Evolutionary conservation across 2,113 vertebrate genomes (phyloP).

Genomic region (Aegypius monachus): DNA sequence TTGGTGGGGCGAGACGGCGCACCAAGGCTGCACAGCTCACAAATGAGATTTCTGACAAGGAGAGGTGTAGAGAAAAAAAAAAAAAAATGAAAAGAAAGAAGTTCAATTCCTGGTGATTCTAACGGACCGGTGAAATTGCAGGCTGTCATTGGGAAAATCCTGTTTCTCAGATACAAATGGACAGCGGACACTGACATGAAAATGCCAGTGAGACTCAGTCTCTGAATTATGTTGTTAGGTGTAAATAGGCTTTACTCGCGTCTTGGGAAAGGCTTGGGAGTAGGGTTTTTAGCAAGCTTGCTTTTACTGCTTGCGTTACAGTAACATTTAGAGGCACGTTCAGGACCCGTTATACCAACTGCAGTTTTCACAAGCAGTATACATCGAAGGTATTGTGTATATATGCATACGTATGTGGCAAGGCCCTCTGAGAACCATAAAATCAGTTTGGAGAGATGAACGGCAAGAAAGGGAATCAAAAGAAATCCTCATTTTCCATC

Average conservation of each 20-base stretch:
- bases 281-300: background rate
- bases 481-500: background rate
- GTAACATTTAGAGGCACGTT: background rate
- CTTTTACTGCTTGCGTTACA: background rate
- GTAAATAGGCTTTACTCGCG: background rate
- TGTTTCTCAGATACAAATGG: background rate
- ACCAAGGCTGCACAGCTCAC: background rate
- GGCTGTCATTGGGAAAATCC: background rate
- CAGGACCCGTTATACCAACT: background rate
- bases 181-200: background rate
- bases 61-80: background rate
- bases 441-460: background rate
- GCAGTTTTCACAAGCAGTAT: background rate
- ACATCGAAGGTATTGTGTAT: background rate
- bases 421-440: background rate
- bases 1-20: rapidly evolving
- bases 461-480: background rate
- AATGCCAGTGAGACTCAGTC: background rate
- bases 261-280: background rate
- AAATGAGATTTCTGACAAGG: background rate
- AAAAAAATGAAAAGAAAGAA: background rate
- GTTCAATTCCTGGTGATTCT: background rate
- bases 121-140: background rate
- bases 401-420: rapidly evolving
- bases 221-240: background rate